These are phyloP conservation scores for Spisula solida DNA, from an alignment of 2,888 invertebrate species.

Conservation along the genomic window DNA sequence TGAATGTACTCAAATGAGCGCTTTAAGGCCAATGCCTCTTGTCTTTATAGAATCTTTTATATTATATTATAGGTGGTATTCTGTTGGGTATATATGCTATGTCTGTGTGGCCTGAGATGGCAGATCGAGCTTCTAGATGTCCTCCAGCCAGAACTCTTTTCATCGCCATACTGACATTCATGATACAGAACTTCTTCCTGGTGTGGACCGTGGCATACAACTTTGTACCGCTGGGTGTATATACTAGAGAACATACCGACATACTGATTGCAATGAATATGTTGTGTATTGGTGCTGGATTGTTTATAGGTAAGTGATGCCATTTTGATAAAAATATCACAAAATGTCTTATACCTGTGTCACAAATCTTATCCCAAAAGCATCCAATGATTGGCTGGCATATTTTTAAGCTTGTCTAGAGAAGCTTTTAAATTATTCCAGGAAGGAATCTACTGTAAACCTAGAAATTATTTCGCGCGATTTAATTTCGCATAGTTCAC, in stretches of 20 bases:
- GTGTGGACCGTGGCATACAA: slow-evolving; percentile 88
- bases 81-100: slow-evolving; percentile 83
- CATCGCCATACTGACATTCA: slow-evolving; percentile 82
- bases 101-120: slow-evolving; percentile 86
- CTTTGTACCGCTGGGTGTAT: slow-evolving; percentile 88
- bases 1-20: no score
- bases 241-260: slow-evolving; percentile 87
- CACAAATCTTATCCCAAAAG: no score
- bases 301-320: slow-evolving; percentile 77
- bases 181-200: slow-evolving; percentile 85
- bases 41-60: not conserved
- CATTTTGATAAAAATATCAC: not conserved
- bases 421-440: no score
- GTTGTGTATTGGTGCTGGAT: slow-evolving; percentile 78
- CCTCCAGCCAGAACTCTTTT: slow-evolving; percentile 82
- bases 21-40: no score
- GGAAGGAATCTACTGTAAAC: no score
- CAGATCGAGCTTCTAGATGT: slow-evolving; percentile 81
- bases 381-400: no score
- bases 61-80: slow-evolving; percentile 81
- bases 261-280: slow-evolving; percentile 83
- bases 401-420: no score
- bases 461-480: no score
- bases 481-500: no score
- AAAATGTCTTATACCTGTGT: no score